Conservation (phyloP, 2,888 invertebrate genomes). For the Notodonta dromedarius region DNA sequence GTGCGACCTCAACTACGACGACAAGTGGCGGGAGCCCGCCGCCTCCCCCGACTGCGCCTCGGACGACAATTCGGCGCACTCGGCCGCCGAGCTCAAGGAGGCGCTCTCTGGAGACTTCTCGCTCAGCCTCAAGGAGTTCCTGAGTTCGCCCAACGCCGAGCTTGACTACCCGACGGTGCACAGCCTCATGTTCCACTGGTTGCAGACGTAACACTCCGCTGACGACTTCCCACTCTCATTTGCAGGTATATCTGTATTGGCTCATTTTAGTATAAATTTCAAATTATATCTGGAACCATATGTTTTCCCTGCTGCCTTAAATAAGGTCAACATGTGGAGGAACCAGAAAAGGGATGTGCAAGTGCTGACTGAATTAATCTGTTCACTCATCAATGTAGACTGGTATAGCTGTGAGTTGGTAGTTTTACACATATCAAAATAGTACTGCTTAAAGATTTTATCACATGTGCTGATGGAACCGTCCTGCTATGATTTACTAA, state of each 20-base stretch:
- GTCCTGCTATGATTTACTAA: constrained; percentile 69
- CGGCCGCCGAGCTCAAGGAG: constrained; percentile 61
- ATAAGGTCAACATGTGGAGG: too few species aligned
- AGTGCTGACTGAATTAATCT: constrained; percentile 7
- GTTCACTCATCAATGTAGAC: constrained; percentile 7
- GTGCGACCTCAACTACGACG: constrained; percentile 71
- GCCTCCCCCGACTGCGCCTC: constrained; percentile 71
- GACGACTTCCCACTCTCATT: constrained; percentile 23
- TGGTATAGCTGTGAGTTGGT: constrained; percentile 39
- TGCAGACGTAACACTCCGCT: constrained; percentile 73
- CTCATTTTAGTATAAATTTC: constrained; percentile 39
- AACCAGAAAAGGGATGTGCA: background rate
- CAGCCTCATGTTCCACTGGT: constrained; percentile 82
- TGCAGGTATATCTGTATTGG: constrained; percentile 38
- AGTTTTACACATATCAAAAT: constrained; percentile 67
- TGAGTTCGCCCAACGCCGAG: constrained; percentile 75
- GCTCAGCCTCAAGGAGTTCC: constrained; percentile 68
- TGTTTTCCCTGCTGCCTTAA: background rate
- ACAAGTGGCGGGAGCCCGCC: constrained; percentile 66
- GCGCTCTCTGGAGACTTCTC: constrained; percentile 46
- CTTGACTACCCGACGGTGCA: constrained; percentile 79
- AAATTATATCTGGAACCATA: constrained; percentile 15
- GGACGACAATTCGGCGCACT: constrained; percentile 76
- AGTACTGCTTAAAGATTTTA: constrained; percentile 52
- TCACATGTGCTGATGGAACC: constrained; percentile 63